Base-by-base conservation (phyloP, 2,113 vertebrate genomes). In the Cettia cetti region DNA sequence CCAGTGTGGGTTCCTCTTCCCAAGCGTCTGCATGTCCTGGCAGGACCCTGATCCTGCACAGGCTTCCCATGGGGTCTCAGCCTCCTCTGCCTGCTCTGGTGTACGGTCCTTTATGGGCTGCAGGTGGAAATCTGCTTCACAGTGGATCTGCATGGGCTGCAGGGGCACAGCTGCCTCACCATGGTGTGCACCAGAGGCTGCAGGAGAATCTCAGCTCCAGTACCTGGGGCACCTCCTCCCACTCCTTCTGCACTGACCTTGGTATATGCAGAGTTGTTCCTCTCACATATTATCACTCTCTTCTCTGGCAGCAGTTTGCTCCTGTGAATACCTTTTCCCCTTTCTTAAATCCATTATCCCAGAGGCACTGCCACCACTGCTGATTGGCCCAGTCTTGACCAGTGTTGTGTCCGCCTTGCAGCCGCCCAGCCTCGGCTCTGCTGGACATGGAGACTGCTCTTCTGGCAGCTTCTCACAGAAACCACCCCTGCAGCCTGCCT, bases 371-470 rank as follows among this genome's bases (percentile, higher is more conserved):
- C 31, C 54, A 63, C 17, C 8, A 3, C 12, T 49, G 35, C 27
- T 28, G 79, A 28, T 16, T 47, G 47, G 30, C 40, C 64, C 63
- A 61, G 47, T n/a, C 8, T 35, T 47, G 35, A 11, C 24, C 26
- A 27, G n/a, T 0, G 27, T 18, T 4, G 11, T 0, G 3, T 69
- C 70, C 0, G 1, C 7, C 54, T 19, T 22, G 26, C 21, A 61
- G 47, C 31, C 0, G 0, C 31, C 12, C 54, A 47, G 30, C 17
- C 35, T 27, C 61, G 63, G 26, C 35, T 90, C 35, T 27, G 35
- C 7, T 35, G 40, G 40, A 42, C 49, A 7, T 6, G 21, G 26
- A 31, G 18, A 7, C 33, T 37, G 21, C 53, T 60, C 35, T 54
- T 14, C 40, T 82, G 35, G 40, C 63, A 63, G 54, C 40, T 63